Percentiles rank a stretch among this genome's conserved stretches.
Conservation (phyloP, 1,140 invertebrate genomes). For the Atta cephalotes region DNA sequence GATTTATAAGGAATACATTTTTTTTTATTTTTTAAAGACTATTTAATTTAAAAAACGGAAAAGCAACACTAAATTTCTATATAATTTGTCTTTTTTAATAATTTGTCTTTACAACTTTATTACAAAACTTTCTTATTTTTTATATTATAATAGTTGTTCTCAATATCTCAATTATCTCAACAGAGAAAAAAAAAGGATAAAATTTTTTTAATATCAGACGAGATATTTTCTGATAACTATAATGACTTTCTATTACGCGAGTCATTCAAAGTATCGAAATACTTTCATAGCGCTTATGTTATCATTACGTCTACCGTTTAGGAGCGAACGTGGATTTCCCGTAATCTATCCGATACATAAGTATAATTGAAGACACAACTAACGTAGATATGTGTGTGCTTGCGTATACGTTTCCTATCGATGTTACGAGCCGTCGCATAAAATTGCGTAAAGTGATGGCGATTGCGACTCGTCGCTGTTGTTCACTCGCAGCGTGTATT, state of each 20-base stretch:
- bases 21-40: background rate
- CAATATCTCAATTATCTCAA: constrained; percentile 17
- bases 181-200: background rate
- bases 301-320: constrained; percentile 3
- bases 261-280: background rate
- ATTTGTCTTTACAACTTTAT: background rate
- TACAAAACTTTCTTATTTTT: background rate
- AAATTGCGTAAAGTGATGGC: constrained; percentile 19
- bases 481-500: background rate
- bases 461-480: constrained; percentile 1
- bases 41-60: background rate
- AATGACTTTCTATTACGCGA: constrained; percentile 6
- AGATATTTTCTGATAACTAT: background rate
- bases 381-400: background rate
- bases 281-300: background rate
- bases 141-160: background rate
- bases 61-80: background rate
- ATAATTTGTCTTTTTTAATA: background rate
- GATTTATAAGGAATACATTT: background rate
- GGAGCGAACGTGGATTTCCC: constrained; percentile 10
- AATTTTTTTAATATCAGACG: background rate
- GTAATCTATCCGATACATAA: background rate
- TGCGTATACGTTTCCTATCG: background rate
- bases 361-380: constrained; percentile 5
- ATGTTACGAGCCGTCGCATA: constrained; percentile 1